Evolutionary conservation across 53 echinoderm and acorn worm species (phyloP).

Genomic region (Paelopatides confundens): DNA sequence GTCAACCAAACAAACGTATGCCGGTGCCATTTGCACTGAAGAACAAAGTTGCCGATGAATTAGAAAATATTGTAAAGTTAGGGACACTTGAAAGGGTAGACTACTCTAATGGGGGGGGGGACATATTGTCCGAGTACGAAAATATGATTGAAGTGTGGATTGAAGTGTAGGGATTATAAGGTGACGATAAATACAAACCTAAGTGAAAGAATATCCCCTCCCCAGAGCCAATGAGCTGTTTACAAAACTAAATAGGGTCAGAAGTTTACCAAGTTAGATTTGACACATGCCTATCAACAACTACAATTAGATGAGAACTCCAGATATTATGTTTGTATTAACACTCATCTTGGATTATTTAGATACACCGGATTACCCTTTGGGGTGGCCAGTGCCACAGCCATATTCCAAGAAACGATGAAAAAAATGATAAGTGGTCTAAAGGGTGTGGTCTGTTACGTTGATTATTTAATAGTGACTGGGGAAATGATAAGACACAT

Average conservation of each 20-base stretch:
- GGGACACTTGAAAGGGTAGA: too few relatives aligned
- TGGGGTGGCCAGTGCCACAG: constrained; percentile 36
- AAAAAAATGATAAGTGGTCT: constrained; percentile 33
- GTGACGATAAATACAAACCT: not conserved
- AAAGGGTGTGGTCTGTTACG: constrained; percentile 10
- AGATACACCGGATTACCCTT: constrained; percentile 40
- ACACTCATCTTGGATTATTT: constrained; percentile 38
- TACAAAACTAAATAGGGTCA: constrained; percentile 43
- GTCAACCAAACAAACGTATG: too few relatives aligned
- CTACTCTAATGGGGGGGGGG: too few relatives aligned
- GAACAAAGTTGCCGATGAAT: too few relatives aligned
- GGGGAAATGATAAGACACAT: constrained; percentile 24
- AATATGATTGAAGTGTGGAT: too few relatives aligned
- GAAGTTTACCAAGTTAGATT: constrained; percentile 51
- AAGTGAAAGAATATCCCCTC: constrained; percentile 3
- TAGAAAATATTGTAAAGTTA: too few relatives aligned
- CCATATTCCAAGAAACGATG: constrained; percentile 52
- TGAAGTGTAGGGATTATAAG: constrained; percentile 52
- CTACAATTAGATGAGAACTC: too few relatives aligned
- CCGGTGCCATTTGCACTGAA: too few relatives aligned
- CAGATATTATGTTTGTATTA: constrained; percentile 55
- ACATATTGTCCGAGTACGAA: too few relatives aligned
- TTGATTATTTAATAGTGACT: constrained; percentile 46
- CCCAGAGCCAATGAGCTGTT: constrained; percentile 10
- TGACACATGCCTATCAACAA: too few relatives aligned